These are phyloP conservation scores for Trichonephila clavata DNA, from an alignment of 1,140 invertebrate genomes.

Conservation along the genomic window DNA sequence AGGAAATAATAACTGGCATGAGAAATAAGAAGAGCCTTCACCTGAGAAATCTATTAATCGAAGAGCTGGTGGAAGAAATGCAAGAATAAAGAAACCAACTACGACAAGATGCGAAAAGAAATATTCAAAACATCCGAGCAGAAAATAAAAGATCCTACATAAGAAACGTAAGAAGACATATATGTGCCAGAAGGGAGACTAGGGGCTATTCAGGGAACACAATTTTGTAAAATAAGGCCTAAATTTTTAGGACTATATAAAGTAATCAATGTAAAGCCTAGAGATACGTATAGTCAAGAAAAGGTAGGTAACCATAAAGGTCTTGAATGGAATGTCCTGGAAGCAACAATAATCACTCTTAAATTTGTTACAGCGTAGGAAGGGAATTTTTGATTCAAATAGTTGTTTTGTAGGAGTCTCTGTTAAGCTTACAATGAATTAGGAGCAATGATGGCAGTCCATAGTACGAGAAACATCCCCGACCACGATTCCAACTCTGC, in stretches of 20 bases:
- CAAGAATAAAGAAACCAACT: neutral
- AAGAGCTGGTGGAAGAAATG: neutral
- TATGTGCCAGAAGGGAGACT: neutral
- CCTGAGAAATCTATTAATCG: neutral
- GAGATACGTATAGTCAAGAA: neutral
- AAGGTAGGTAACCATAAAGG: neutral
- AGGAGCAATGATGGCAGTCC: too few relatives aligned
- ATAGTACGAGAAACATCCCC: too few relatives aligned
- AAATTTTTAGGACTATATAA: neutral
- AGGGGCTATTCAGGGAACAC: neutral
- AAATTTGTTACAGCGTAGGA: too few relatives aligned
- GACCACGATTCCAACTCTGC: too few relatives aligned
- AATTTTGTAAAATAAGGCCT: neutral
- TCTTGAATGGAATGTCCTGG: neutral
- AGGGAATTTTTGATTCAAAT: too few relatives aligned
- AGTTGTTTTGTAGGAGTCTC: too few relatives aligned
- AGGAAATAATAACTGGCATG: slow-evolving; percentile 15
- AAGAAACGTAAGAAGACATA: too few relatives aligned
- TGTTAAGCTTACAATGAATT: too few relatives aligned
- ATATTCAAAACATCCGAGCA: too few relatives aligned
- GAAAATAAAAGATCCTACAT: too few relatives aligned
- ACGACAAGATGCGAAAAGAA: too few relatives aligned
- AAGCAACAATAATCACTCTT: too few relatives aligned
- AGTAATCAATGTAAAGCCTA: neutral
- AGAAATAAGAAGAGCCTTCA: neutral